Conservation (phyloP, 2,113 vertebrate genomes). For the Ammodytes marinus region DNA sequence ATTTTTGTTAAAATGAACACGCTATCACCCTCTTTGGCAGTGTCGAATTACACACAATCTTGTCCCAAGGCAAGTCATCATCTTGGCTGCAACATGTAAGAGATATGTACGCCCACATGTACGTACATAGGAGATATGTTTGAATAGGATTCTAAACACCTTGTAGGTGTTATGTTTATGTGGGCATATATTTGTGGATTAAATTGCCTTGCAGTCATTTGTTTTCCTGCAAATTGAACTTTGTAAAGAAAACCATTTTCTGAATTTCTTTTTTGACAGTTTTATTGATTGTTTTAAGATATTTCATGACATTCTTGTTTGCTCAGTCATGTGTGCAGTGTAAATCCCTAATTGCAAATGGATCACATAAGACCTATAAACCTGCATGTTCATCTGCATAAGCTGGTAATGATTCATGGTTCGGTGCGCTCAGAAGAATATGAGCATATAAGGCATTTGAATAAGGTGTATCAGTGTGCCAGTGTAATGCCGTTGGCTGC, state of each 20-base stretch:
- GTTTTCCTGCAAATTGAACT: conserved; percentile 50
- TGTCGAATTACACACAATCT: conserved; percentile 65
- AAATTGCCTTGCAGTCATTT: conserved; percentile 51
- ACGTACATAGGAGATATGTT: conserved; percentile 64
- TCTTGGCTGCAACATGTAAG: conserved; percentile 71
- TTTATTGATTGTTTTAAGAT: conserved; percentile 52
- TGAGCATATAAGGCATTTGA: conserved; percentile 44
- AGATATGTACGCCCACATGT: conserved; percentile 66
- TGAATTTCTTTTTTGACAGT: conserved; percentile 48
- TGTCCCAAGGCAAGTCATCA: conserved; percentile 74
- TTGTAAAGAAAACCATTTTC: conserved; percentile 38
- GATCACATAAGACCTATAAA: conserved; percentile 58
- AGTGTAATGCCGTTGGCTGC: conserved; percentile 35
- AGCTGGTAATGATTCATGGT: conserved; percentile 65
- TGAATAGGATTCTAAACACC: conserved; percentile 48
- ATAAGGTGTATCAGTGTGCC: conserved; percentile 45
- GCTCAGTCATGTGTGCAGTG: conserved; percentile 30
- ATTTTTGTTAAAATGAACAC: conserved; percentile 45
- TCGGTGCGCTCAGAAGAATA: conserved; percentile 18
- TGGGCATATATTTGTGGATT: conserved; percentile 42
- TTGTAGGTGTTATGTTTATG: conserved; percentile 55
- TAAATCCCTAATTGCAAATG: conserved; percentile 44
- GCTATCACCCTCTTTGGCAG: conserved; percentile 42
- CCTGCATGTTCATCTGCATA: conserved; percentile 66
- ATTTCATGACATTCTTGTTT: conserved; percentile 54